A percentile compares a stretch with the other conserved stretches of the same genome.
Evolutionary conservation across 2,113 vertebrate genomes (phyloP).

Genomic region (Numida meleagris): DNA sequence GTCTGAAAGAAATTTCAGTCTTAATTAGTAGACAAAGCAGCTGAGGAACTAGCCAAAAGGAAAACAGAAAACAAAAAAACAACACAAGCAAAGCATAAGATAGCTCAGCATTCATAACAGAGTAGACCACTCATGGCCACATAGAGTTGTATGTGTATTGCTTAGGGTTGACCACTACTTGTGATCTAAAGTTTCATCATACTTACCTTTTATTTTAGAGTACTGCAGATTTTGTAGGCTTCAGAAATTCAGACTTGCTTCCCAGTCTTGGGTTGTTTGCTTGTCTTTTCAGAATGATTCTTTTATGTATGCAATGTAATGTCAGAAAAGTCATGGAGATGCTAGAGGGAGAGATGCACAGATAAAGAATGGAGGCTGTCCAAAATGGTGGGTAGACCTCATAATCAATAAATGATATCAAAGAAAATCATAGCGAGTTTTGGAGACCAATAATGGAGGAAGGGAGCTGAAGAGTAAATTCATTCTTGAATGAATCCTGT

Average conservation of each 20-base stretch:
- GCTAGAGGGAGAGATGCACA: not conserved
- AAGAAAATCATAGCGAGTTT: not conserved
- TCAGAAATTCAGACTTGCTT: not conserved
- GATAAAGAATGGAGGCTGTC: not conserved
- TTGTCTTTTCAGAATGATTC: not conserved
- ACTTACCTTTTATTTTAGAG: not conserved
- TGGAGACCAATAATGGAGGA: not conserved
- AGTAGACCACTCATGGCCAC: not conserved
- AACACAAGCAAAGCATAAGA: not conserved
- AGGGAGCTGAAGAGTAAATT: not conserved
- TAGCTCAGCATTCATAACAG: not conserved
- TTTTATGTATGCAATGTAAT: not conserved
- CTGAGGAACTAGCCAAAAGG: not conserved
- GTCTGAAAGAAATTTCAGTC: not conserved
- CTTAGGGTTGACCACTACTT: not conserved
- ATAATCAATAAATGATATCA: not conserved
- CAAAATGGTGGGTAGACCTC: not conserved
- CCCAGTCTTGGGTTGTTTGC: not conserved
- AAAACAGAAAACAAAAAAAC: not conserved
- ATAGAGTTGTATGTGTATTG: not conserved
- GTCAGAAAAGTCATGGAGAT: not conserved
- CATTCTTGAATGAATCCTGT: not conserved
- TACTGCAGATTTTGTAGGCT: not conserved
- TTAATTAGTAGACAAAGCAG: not conserved
- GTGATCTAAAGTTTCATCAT: not conserved